Base-by-base conservation (phyloP, 2,888 invertebrate species). In the Gryllus longicercus region DNA sequence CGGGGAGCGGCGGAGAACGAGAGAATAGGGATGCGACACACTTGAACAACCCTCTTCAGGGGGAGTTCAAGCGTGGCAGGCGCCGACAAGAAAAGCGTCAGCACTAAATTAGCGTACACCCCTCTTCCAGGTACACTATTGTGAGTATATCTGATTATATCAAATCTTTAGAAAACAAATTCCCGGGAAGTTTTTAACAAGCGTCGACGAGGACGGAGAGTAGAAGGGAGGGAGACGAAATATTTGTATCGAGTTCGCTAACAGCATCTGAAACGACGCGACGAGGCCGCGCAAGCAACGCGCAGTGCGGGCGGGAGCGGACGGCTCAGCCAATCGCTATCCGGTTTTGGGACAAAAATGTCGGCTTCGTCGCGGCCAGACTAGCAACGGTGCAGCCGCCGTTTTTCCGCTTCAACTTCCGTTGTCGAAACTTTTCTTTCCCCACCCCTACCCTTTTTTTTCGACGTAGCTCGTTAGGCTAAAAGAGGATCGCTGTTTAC, bases 61-160 rank as follows among this genome's bases (percentile, higher is more conserved):
- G 38, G 38, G 38, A 38, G 38, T 38, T 38, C 38, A 38, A 38
- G 38, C 38, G 8, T 38, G 38, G 38, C 38, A 38, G 38, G 38
- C 38, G 8, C 38, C 38, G 38, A 8, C 38, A 38, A 38, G 38
- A 38, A 38, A 38, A 8, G 38, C 38, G 38, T 5, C 38, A 51
- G 16, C 16, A n/a, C 63, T 63, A 63, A 63, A 63, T 63, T 63
- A 63, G 63, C 63, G 5, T 3, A 63, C 14, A 18, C 16, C 16
- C 16, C 63, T 63, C 63, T n/a, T 18, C 14, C 63, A 63, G 63
- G 63, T 63, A 38, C 38, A 38, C 38, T 38, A 38, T 38, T 38
- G 38, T n/a, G 63, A n/a, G 63, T 63, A 63, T 63, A 63, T 63
- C 63, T 63, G 63, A 63, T 63, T 63, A 63, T 63, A 63, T 63